These are phyloP conservation scores for Cuniculus paca DNA, from an alignment of 2,797 vertebrate species.

Conservation along the genomic window DNA sequence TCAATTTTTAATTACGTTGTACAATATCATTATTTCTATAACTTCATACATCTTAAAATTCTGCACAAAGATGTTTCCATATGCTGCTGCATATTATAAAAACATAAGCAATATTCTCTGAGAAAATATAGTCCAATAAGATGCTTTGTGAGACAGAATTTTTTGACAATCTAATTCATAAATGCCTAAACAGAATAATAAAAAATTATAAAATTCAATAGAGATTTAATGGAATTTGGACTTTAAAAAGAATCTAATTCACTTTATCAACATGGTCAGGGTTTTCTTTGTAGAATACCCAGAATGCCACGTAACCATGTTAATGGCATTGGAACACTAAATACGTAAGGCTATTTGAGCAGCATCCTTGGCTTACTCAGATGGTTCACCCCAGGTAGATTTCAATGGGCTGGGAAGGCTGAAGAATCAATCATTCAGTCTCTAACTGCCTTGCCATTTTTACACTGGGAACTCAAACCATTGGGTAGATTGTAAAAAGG, in stretches of 20 bases:
- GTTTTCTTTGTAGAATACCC: background rate
- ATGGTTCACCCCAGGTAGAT: background rate
- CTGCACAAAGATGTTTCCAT: background rate
- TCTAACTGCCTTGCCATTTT: background rate
- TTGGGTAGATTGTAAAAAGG: background rate
- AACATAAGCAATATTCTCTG: background rate
- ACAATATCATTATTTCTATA: background rate
- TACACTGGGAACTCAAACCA: background rate
- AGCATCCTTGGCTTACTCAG: background rate
- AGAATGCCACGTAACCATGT: background rate
- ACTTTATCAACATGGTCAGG: background rate
- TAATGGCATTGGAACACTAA: background rate
- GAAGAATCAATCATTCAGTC: background rate
- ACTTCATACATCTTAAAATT: background rate
- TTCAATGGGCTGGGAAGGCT: background rate
- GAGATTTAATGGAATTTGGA: background rate
- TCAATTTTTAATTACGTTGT: background rate
- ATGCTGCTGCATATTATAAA: background rate
- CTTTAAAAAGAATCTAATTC: background rate
- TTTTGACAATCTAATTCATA: background rate
- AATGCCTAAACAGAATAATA: background rate
- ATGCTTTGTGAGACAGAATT: background rate
- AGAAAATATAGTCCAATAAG: slow-evolving; percentile 2
- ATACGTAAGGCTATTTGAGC: background rate
- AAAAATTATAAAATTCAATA: background rate